Evolutionary conservation across 2,888 invertebrate genomes (phyloP).

Genomic region (Drosophila yooni): DNA sequence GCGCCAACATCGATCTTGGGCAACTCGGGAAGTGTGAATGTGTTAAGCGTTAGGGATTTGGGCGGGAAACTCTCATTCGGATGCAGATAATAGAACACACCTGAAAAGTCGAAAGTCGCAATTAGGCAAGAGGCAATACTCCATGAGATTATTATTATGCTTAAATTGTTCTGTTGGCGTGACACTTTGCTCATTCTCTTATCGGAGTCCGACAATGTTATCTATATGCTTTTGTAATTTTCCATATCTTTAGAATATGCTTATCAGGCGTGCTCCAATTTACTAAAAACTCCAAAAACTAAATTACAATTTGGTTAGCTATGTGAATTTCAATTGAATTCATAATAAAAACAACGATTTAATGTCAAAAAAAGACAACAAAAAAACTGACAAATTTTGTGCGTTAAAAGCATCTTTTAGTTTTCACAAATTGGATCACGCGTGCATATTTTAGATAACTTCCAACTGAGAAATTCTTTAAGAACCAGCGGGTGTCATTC

Average conservation of each 20-base stretch:
- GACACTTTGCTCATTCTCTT: neutral
- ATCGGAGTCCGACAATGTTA: neutral
- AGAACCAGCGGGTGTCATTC: constrained; percentile 22
- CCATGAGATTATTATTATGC: neutral
- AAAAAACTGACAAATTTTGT: neutral
- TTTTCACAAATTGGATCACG: neutral
- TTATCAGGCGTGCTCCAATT: neutral
- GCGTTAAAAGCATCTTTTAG: neutral
- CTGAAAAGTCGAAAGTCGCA: constrained; percentile 71
- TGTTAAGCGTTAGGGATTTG: constrained; percentile 76
- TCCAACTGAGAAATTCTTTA: neutral
- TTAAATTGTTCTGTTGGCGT: neutral
- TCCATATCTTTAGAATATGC: neutral
- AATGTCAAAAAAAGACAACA: neutral
- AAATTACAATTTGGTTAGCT: neutral
- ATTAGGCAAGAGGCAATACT: constrained; percentile 35
- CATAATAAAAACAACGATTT: neutral
- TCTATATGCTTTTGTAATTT: neutral
- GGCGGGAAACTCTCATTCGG: constrained; percentile 84
- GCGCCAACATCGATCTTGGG: constrained; percentile 79
- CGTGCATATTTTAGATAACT: neutral
- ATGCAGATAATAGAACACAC: constrained; percentile 84
- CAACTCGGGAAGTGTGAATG: constrained; percentile 76
- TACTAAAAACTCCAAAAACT: neutral
- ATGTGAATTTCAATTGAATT: neutral